Evolutionary conservation across 2,113 vertebrate genomes (phyloP).

Genomic region (Cathartes aura): DNA sequence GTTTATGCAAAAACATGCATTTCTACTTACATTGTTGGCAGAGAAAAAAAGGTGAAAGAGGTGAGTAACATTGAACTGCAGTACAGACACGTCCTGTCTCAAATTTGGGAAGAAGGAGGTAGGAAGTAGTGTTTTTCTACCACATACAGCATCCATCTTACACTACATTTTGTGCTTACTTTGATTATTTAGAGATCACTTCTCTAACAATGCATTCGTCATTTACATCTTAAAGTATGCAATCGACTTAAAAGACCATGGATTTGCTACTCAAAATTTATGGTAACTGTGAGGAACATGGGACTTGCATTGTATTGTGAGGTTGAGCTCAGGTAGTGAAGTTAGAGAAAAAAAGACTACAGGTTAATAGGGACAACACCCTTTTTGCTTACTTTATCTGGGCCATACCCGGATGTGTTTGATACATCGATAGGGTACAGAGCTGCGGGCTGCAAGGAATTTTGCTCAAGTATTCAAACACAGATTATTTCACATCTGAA

Average conservation of each 20-base stretch:
- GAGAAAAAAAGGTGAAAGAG: not conserved
- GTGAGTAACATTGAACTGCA: not conserved
- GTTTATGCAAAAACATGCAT: not conserved
- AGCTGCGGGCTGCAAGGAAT: not conserved
- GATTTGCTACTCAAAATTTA: not conserved
- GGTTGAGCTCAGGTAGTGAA: not conserved
- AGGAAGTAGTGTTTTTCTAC: not conserved
- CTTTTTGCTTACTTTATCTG: not conserved
- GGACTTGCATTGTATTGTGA: not conserved
- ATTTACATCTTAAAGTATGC: not conserved
- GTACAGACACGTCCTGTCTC: not conserved
- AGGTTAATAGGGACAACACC: not conserved
- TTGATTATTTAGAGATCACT: not conserved
- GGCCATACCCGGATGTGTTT: not conserved
- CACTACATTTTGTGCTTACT: not conserved
- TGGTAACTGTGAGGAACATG: not conserved
- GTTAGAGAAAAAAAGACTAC: not conserved
- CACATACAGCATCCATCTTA: not conserved
- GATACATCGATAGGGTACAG: not conserved
- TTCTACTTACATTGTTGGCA: not conserved
- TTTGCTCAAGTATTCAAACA: not conserved
- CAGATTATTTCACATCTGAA: not conserved
- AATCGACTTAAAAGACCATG: not conserved
- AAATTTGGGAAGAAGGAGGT: not conserved
- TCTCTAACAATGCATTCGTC: not conserved